Evolutionary conservation across 2,888 invertebrate genomes (phyloP).

Genomic region (Halocaridina rubra): DNA sequence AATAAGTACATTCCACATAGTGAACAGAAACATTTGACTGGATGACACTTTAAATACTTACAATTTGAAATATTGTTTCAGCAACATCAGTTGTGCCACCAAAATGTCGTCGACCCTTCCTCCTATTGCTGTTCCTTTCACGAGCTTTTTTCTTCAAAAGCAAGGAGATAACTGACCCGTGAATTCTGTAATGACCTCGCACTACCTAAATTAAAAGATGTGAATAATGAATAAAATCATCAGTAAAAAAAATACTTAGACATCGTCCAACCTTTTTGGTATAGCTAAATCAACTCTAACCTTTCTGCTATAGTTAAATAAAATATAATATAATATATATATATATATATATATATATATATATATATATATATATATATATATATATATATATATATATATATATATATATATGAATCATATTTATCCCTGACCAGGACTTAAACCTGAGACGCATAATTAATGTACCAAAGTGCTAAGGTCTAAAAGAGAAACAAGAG

Average conservation of each 20-base stretch:
- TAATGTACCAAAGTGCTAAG: too few species aligned
- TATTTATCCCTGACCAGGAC: background rate
- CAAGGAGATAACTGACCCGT: constrained; percentile 30
- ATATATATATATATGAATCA: background rate
- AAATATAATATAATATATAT: too few species aligned
- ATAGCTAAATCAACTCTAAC: too few species aligned
- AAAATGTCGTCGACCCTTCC: constrained; percentile 36
- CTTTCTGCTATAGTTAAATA: too few species aligned
- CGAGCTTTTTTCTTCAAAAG: constrained; percentile 26
- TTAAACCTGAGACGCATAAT: too few species aligned
- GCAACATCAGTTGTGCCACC: constrained; percentile 59
- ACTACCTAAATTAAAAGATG: constrained; percentile 15
- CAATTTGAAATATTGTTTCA: constrained; percentile 53
- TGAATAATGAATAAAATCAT: too few species aligned
- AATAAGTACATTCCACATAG: background rate
- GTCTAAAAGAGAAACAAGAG: too few species aligned
- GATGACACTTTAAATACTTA: constrained; percentile 4
- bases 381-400: background rate
- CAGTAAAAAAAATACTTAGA: too few species aligned
- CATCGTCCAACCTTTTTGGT: too few species aligned
- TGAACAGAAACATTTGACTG: background rate
- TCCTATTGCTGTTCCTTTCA: constrained; percentile 28
- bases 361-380: background rate
- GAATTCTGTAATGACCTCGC: constrained; percentile 35
- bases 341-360: background rate